Base-by-base conservation (phyloP, 2,888 invertebrate genomes). In the Cynaeus angustus region DNA sequence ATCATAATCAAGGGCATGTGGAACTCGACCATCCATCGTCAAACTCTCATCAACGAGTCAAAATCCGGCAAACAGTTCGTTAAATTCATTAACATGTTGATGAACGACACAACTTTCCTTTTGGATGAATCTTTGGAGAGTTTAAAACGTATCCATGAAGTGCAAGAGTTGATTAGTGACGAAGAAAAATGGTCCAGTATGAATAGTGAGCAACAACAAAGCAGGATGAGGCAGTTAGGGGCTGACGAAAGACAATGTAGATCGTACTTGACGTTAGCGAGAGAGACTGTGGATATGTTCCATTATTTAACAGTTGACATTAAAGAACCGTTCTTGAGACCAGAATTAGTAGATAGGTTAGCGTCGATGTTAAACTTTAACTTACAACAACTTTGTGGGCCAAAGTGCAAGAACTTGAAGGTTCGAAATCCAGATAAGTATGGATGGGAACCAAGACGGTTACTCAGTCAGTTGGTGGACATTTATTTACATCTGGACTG, bases 331-430 rank as follows among this genome's bases (percentile, higher is more conserved):
- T 99, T 99, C 87, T 89, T 98, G 78, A 91, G 95, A 72, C 93
- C 97, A 0, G 98, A 97, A 86, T 88, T 99, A 73, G 97, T 96
- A 45, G 97, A 97, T 82, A 82, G 82, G 66, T 89, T 99, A 66
- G 97, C 98, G 64, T 97, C 98, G 66, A 99, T 99, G 99, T 89
- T 99, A 75, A 98, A 99, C 86, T 98, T 97, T 85, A 99, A 99
- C 87, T 88, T 99, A 74, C 94, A 96, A 83, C 98, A 99, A 84
- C 88, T 99, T 55, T 98, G 97, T 85, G 98, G 98, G 7, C 94
- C 96, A 50, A 98, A 98, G 86, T 98, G 98, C 87, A 95, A 96
- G 86, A 93, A 93, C 84, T 88, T 97, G 71, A 96, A 96, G 88
- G 98, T 98, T 58, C 91, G 94, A 66, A 94, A 94, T 78, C 96